Evolutionary conservation across 2,888 invertebrate species (phyloP), one percentile per base, ranked within the genome.

Genomic region (Anoplius nigerrimus): DNA sequence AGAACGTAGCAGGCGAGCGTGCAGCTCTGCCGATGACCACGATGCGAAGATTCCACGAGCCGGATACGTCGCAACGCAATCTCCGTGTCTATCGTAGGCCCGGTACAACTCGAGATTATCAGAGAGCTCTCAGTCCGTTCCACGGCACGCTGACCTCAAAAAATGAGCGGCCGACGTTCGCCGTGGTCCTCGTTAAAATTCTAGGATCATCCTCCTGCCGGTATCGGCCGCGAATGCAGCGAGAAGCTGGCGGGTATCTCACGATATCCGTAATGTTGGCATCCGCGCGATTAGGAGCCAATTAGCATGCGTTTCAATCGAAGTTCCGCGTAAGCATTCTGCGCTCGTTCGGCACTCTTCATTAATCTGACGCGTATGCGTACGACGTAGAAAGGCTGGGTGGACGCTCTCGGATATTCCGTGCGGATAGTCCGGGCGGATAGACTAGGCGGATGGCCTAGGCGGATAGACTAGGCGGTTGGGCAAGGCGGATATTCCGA

Each of bases 251-350:
- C 58, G 68, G 75, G 73, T 76, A 66, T 24, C 61, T 48, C 34
- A 20, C 11, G 34, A 45, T 45, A 24, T 68, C 34, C 63, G 53
- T 48, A n/a, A 52, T 52, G 34, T 61, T 42, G 46, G 24, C 27
- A 46, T 58, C 18, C 45, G 51, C 60, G 54, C 71, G 62, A 74
- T 76, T 76, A 71, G 65, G 42, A 57, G 57, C 69, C 66, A 77
- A 76, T 76, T 77, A 76, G 70, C 60, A 65, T 48, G 60, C 55
- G 42, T 8, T 21, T 42, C 56, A 58, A 76, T 77, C 74, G 74
- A 69, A 60, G 74, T 77, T 74, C 74, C 70, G 62, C 64, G 22
- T 59, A 56, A 24, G 48, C 53, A 56, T 48, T 48, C 18, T 16
- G 48, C n/a, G 18, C 18, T 16, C 16, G 48, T 48, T 48, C 5